Conservation (phyloP, 2,888 invertebrate genomes). For the Monopis laevigella region DNA sequence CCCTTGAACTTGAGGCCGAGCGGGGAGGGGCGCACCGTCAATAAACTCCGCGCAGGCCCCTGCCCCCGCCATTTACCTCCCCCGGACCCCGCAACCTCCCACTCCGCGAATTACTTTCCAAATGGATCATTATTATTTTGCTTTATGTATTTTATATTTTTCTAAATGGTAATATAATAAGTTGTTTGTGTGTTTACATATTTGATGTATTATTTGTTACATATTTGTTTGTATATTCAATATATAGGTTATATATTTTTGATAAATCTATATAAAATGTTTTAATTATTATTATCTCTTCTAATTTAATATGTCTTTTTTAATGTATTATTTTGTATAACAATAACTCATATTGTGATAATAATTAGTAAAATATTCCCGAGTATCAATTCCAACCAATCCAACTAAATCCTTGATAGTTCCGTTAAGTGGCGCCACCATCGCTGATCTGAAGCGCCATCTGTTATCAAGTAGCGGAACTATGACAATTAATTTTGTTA, state of each 20-base stretch:
- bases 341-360: too few relatives aligned
- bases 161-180: background rate
- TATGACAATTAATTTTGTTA: too few relatives aligned
- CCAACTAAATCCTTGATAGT: too few relatives aligned
- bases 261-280: background rate
- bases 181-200: background rate
- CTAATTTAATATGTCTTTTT: too few relatives aligned
- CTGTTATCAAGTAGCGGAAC: conserved; percentile 42
- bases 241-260: background rate
- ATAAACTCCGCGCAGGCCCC: conserved; percentile 61
- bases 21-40: conserved; percentile 57
- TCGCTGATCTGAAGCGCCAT: conserved; percentile 32
- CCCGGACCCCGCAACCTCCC: conserved; percentile 24
- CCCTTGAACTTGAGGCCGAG: conserved; percentile 68
- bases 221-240: background rate
- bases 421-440: background rate
- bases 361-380: too few relatives aligned
- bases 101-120: conserved; percentile 21
- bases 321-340: too few relatives aligned
- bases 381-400: too few relatives aligned
- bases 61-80: conserved; percentile 41
- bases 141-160: background rate
- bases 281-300: background rate
- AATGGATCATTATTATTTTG: conserved; percentile 9
- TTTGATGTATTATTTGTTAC: background rate